Conservation (phyloP, 2,888 invertebrate species). For the Euplagia quadripunctaria region DNA sequence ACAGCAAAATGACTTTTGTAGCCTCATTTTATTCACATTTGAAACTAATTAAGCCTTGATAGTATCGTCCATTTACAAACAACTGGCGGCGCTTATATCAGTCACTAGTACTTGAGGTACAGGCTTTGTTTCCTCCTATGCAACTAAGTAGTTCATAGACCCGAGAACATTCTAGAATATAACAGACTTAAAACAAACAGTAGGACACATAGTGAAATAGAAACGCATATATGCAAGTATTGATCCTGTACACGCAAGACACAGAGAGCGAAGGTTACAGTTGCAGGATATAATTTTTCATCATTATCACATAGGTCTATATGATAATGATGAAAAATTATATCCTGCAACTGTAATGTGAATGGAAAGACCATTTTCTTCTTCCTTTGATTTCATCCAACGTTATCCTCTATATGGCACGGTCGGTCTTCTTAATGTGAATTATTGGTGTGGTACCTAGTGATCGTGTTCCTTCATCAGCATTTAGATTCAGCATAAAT, state of each 20-base stretch:
- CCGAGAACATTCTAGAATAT: neutral
- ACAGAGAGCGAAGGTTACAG: neutral
- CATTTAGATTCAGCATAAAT: neutral
- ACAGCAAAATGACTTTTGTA: slow-evolving; percentile 1
- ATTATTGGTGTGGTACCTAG: neutral
- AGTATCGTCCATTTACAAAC: slow-evolving; percentile 2
- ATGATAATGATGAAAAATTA: too few species aligned
- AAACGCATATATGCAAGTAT: neutral
- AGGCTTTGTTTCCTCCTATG: neutral
- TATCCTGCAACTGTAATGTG: too few species aligned
- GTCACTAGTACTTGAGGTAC: neutral
- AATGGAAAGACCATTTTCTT: neutral
- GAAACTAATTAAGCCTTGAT: slow-evolving; percentile 15
- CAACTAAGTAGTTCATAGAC: neutral
- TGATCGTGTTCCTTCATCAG: neutral
- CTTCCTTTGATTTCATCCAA: neutral
- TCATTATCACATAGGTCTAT: too few species aligned
- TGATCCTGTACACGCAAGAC: neutral
- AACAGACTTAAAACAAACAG: neutral
- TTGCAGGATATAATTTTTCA: too few species aligned
- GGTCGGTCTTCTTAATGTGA: neutral
- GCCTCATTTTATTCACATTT: slow-evolving; percentile 17
- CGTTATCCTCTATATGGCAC: neutral
- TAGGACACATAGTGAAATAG: neutral
- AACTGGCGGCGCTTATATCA: neutral